A percentile compares a stretch with the other conserved stretches of the same genome.
Conservation (phyloP, 2,888 invertebrate species). For the Nebria brevicollis region DNA sequence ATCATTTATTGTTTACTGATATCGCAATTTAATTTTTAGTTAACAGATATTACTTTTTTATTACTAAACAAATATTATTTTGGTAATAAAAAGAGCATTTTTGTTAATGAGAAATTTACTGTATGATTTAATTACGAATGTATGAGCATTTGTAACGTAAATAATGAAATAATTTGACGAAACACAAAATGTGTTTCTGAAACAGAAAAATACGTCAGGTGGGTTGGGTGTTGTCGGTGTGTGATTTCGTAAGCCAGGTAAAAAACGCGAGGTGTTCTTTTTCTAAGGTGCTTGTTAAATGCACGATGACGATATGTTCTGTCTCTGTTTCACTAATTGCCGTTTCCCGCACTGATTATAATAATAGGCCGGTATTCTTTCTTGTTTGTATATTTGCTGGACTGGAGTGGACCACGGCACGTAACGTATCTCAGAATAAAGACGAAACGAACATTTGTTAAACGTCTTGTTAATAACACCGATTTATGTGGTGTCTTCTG, state of each 20-base stretch:
- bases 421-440: not conserved
- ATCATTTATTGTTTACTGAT: too few relatives aligned
- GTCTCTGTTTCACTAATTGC: slow-evolving; percentile 40
- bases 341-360: slow-evolving; percentile 38
- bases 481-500: not conserved
- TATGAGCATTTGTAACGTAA: too few relatives aligned
- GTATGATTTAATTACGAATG: too few relatives aligned
- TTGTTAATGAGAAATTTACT: too few relatives aligned
- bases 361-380: slow-evolving; percentile 32
- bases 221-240: not conserved
- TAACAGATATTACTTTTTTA: too few relatives aligned
- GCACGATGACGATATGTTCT: not conserved
- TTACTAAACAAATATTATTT: too few relatives aligned
- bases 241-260: not conserved
- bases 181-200: not conserved
- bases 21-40: too few relatives aligned
- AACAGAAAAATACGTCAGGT: not conserved
- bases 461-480: not conserved
- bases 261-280: slow-evolving; percentile 3
- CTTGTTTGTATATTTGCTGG: slow-evolving; percentile 6
- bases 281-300: not conserved
- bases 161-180: too few relatives aligned
- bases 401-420: not conserved
- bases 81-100: too few relatives aligned
- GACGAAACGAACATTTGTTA: not conserved